phyloP scores from a whole-genome alignment of 2,113 vertebrate genomes.

The Cettia cetti region DNA sequence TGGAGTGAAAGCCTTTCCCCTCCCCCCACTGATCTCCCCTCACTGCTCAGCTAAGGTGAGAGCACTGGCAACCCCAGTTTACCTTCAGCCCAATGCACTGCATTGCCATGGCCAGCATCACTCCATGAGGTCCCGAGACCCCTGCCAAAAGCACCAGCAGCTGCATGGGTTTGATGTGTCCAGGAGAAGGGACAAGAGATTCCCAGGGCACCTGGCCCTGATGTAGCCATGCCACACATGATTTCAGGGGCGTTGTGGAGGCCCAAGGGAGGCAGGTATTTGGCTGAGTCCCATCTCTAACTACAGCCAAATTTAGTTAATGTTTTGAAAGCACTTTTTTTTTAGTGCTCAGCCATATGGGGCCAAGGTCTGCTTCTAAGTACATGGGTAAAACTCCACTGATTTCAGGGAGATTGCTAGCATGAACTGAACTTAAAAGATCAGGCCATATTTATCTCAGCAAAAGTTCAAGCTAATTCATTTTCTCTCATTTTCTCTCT shows the following conservation, averaged over 20 bases:
- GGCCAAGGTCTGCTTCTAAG: neutral
- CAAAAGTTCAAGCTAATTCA: constrained; percentile 56
- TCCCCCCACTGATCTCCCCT: rapidly evolving
- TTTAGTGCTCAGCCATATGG: neutral
- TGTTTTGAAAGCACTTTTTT: neutral
- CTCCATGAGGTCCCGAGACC: neutral
- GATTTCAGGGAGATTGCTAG: neutral
- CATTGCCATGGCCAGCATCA: rapidly evolving
- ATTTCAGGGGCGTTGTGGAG: neutral
- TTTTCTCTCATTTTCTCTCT: neutral
- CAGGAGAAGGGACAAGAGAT: neutral
- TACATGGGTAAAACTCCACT: neutral
- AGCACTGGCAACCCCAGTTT: rapidly evolving
- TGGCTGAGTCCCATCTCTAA: neutral
- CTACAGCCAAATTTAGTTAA: neutral
- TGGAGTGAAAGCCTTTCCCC: rapidly evolving
- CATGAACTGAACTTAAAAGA: constrained; percentile 46
- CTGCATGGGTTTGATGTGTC: neutral
- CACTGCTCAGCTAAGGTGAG: rapidly evolving
- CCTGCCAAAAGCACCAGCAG: rapidly evolving
- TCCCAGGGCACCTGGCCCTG: neutral
- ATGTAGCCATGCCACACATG: rapidly evolving
- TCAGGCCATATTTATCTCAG: constrained; percentile 40
- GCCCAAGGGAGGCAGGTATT: neutral
- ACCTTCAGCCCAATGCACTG: rapidly evolving